These are phyloP conservation scores for Anniella stebbinsi DNA, from an alignment of 2,797 vertebrate genomes.

Conservation along the genomic window DNA sequence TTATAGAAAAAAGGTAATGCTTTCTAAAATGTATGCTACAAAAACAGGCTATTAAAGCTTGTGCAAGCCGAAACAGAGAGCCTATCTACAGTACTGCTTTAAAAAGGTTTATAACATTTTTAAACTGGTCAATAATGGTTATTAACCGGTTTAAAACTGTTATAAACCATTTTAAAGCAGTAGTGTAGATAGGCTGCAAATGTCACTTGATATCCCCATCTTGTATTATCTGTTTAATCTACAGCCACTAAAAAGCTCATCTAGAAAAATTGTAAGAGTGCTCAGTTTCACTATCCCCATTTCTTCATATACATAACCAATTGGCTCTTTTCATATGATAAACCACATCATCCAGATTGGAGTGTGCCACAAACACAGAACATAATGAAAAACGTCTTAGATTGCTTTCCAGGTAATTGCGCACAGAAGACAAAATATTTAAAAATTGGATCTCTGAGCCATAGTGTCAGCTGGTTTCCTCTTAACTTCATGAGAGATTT, in stretches of 20 bases:
- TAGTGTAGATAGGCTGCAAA: too few relatives aligned
- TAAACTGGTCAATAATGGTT: too few relatives aligned
- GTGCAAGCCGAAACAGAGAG: background rate
- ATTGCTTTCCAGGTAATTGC: background rate
- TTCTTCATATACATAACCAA: background rate
- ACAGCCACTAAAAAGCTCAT: background rate
- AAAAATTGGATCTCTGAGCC: background rate
- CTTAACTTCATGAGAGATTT: background rate
- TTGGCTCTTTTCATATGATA: background rate
- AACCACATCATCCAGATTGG: background rate
- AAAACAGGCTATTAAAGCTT: background rate
- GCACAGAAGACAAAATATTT: background rate
- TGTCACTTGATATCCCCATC: background rate
- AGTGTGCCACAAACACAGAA: background rate
- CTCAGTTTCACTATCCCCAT: background rate
- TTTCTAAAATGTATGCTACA: too few relatives aligned
- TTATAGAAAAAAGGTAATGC: too few relatives aligned
- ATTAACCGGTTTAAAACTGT: too few relatives aligned
- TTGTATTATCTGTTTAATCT: background rate
- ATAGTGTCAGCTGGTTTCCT: background rate
- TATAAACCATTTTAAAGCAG: too few relatives aligned
- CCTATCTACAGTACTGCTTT: too few relatives aligned
- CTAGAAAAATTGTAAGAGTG: background rate
- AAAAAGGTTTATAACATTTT: too few relatives aligned
- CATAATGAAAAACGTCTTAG: background rate